Evolutionary conservation across 2,797 vertebrate genomes (phyloP).

Genomic region (Discoglossus pictus): DNA sequence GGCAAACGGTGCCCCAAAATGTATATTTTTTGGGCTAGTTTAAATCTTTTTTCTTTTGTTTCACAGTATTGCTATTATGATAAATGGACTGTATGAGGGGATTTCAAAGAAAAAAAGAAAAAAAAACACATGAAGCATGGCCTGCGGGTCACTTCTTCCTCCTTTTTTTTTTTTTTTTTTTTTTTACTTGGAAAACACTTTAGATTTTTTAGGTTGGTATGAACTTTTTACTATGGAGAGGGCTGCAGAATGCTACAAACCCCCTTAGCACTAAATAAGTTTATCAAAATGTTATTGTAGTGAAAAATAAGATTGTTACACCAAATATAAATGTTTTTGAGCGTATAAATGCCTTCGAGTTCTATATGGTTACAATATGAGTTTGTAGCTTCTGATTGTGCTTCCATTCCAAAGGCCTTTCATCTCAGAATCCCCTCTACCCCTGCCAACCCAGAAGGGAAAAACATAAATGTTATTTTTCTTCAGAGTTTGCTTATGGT

Average conservation of each 20-base stretch:
- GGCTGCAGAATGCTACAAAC: background rate
- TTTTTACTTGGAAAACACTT: background rate
- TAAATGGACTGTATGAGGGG: slow-evolving; percentile 1
- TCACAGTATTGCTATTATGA: background rate
- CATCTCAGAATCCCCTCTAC: slow-evolving; percentile 71
- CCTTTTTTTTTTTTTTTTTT: slow-evolving; percentile 7
- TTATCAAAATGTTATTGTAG: slow-evolving; percentile 19
- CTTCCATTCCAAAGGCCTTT: slow-evolving; percentile 82
- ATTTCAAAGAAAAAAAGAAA: slow-evolving; percentile 7
- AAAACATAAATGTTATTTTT: slow-evolving; percentile 73
- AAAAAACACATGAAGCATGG: too few species aligned
- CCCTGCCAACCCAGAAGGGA: background rate
- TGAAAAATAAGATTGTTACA: slow-evolving; percentile 55
- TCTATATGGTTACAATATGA: slow-evolving; percentile 69
- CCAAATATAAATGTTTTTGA: slow-evolving; percentile 74
- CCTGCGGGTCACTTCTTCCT: slow-evolving; percentile 8
- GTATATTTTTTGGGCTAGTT: slow-evolving; percentile 2
- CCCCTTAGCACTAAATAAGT: background rate
- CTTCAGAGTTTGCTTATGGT: slow-evolving; percentile 1
- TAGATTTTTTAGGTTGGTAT: background rate
- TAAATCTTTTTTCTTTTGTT: slow-evolving; percentile 1
- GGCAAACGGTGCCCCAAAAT: background rate
- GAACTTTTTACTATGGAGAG: slow-evolving; percentile 1
- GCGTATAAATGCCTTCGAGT: slow-evolving; percentile 75
- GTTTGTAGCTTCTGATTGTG: slow-evolving; percentile 72